Evolutionary conservation across 2,797 vertebrate species (phyloP).

Genomic region (Sparidentex hasta): DNA sequence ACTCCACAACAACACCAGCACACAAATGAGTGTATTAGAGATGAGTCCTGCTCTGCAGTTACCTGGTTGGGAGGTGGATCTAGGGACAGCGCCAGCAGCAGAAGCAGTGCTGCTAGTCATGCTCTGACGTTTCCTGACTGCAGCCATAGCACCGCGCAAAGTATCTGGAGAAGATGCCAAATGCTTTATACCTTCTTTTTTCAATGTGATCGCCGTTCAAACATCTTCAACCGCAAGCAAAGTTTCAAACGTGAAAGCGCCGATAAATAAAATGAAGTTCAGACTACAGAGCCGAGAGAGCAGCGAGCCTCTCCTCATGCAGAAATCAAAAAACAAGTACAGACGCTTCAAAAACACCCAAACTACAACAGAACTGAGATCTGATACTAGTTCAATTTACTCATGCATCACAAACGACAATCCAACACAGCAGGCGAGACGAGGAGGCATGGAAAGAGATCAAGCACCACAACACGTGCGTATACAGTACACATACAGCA

Average conservation of each 20-base stretch:
- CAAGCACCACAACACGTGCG: conserved; percentile 6
- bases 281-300: neutral
- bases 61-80: conserved; percentile 87
- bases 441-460: conserved; percentile 7
- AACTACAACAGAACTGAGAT: neutral
- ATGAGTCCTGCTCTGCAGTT: conserved; percentile 59
- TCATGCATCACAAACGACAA: conserved; percentile 45
- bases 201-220: neutral
- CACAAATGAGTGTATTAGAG: neutral
- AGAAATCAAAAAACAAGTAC: conserved; percentile 10
- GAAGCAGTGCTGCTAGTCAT: conserved; percentile 66
- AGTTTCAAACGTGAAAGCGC: neutral
- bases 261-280: neutral
- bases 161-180: conserved; percentile 87
- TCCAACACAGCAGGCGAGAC: conserved; percentile 22
- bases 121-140: conserved; percentile 84
- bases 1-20: neutral
- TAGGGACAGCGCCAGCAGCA: conserved; percentile 80
- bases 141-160: conserved; percentile 86
- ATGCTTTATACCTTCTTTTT: conserved; percentile 59
- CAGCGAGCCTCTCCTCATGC: conserved; percentile 45
- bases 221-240: conserved; percentile 4
- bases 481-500: neutral
- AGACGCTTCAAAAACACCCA: neutral
- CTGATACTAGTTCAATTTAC: neutral